Conservation (phyloP, 2,888 invertebrate species). For the Volucella bombylans region DNA sequence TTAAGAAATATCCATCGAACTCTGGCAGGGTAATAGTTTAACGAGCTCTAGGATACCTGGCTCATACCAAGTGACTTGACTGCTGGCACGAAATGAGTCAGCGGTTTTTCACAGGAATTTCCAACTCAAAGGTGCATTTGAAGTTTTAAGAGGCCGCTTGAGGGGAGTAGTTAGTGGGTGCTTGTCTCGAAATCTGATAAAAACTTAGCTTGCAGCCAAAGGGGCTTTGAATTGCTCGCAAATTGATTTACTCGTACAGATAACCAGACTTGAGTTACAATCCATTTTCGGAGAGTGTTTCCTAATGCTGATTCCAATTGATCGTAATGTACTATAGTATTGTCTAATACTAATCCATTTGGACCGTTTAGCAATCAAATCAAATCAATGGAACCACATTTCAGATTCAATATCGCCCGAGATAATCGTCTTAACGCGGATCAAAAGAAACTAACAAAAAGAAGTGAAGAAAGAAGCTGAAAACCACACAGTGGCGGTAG, state of each 20-base stretch:
- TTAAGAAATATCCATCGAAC: conserved; percentile 26
- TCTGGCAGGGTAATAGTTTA: conserved; percentile 56
- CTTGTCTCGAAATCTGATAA: conserved; percentile 4
- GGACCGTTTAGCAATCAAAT: conserved; percentile 17
- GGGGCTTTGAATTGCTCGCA: too few relatives aligned
- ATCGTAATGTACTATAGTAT: too few relatives aligned
- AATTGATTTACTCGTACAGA: too few relatives aligned
- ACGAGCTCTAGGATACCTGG: conserved; percentile 39
- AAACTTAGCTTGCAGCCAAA: too few relatives aligned
- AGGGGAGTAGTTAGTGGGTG: neutral
- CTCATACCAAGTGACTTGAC: conserved; percentile 17
- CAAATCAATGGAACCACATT: conserved; percentile 3
- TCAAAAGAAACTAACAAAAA: conserved; percentile 30
- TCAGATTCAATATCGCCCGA: conserved; percentile 21
- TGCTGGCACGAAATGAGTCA: conserved; percentile 9
- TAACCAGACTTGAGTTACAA: too few relatives aligned
- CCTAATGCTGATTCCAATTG: too few relatives aligned
- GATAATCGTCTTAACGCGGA: conserved; percentile 46
- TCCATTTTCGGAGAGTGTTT: too few relatives aligned
- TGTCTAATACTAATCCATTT: neutral
- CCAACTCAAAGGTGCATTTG: neutral
- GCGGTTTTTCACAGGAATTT: conserved; percentile 3
- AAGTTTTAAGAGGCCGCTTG: neutral
- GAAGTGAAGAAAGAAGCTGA: neutral
- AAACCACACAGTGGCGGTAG: conserved; percentile 8